A percentile compares a stretch with the other conserved stretches of the same genome.
Evolutionary conservation across 2,888 invertebrate genomes (phyloP).

Genomic region (Cantharis lateralis): DNA sequence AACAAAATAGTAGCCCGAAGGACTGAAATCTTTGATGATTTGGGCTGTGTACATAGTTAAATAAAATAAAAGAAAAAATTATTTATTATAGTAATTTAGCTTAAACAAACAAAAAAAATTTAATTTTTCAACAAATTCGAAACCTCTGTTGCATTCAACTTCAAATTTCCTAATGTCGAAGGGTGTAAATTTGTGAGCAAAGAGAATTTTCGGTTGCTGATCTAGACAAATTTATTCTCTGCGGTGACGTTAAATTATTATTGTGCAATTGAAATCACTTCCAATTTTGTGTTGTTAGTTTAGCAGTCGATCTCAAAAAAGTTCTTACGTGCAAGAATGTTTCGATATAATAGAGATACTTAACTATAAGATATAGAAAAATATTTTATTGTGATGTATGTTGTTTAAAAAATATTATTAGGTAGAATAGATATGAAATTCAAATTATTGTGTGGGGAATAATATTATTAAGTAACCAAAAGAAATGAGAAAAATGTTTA

Average conservation of each 20-base stretch:
- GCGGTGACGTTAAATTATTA: neutral
- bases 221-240: neutral
- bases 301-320: neutral
- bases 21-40: constrained; percentile 35
- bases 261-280: neutral
- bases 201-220: too few species aligned
- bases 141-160: neutral
- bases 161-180: neutral
- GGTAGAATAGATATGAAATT: constrained; percentile 36
- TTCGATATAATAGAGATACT: neutral
- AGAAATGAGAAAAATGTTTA: constrained; percentile 10
- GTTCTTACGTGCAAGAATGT: neutral
- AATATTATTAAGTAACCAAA: constrained; percentile 7
- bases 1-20: constrained; percentile 21
- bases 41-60: constrained; percentile 27
- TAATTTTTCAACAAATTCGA: neutral
- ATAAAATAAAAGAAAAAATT: constrained; percentile 14
- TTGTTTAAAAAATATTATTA: constrained; percentile 23
- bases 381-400: constrained; percentile 28
- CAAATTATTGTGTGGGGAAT: constrained; percentile 1
- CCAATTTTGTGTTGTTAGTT: neutral
- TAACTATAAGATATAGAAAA: constrained; percentile 6
- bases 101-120: neutral
- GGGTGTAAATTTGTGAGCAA: neutral
- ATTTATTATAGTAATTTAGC: constrained; percentile 1